Percentiles rank a stretch among this genome's conserved stretches.
phyloP scores from a whole-genome alignment of 2,113 vertebrate genomes.

The Strigops habroptila region DNA sequence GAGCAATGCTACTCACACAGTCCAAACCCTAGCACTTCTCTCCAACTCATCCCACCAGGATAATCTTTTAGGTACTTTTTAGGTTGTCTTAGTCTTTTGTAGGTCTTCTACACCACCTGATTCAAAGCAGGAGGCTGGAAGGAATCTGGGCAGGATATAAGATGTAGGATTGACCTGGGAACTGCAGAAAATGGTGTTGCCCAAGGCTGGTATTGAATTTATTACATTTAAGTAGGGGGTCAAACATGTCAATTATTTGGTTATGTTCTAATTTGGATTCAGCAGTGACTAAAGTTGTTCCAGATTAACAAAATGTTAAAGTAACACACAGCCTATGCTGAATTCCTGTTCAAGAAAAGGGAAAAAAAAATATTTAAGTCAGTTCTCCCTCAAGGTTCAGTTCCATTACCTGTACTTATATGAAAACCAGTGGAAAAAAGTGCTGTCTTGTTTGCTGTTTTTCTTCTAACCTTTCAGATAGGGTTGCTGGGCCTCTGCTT shows the following conservation, averaged over 20 bases:
- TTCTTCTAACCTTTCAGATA: not conserved
- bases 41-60: not conserved
- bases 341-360: not conserved
- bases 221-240: not conserved
- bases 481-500: not conserved
- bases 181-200: not conserved
- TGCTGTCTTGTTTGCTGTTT: not conserved
- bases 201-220: not conserved
- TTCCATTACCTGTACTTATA: not conserved
- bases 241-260: not conserved
- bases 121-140: not conserved
- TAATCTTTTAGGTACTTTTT: not conserved
- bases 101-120: not conserved
- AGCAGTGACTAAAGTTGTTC: not conserved
- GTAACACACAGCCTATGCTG: not conserved
- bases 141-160: not conserved
- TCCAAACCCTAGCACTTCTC: not conserved
- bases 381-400: not conserved
- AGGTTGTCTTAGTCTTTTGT: not conserved
- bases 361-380: not conserved
- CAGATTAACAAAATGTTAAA: not conserved
- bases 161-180: not conserved
- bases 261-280: not conserved
- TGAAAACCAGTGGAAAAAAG: not conserved
- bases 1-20: not conserved